phyloP scores from a whole-genome alignment of 2,797 vertebrate genomes.

The Pteropus rufus region DNA sequence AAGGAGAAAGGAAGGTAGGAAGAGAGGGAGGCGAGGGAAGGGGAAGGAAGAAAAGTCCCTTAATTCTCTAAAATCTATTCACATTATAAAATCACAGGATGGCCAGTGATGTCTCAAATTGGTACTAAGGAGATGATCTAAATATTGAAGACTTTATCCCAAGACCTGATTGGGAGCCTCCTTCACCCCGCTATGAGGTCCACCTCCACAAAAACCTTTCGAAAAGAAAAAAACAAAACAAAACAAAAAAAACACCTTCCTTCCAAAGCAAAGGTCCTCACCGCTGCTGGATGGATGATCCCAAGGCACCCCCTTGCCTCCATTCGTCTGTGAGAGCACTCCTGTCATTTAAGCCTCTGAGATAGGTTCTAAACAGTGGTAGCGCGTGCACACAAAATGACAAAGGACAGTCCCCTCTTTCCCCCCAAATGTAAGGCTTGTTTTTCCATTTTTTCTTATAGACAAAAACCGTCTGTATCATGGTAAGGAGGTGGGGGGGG shows the following conservation, averaged over 20 bases:
- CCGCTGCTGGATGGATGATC: background rate
- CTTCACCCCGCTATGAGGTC: fast-evolving
- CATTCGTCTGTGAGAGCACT: background rate
- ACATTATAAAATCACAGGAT: background rate
- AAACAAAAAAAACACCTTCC: background rate
- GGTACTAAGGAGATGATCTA: background rate
- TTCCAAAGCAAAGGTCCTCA: conserved; percentile 59
- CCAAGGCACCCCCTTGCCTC: background rate
- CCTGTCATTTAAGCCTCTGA: background rate
- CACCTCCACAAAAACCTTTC: background rate
- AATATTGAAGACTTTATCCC: background rate
- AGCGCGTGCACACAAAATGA: background rate
- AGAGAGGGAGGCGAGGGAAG: background rate
- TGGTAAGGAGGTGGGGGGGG: background rate
- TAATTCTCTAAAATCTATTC: background rate
- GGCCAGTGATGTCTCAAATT: background rate
- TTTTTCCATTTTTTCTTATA: background rate
- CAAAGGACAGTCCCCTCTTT: background rate
- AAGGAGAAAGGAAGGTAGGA: background rate
- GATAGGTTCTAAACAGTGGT: background rate
- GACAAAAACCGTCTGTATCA: conserved; percentile 76
- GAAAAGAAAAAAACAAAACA: background rate
- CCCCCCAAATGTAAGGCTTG: background rate
- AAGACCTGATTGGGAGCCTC: background rate
- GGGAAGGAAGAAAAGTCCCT: background rate